Conservation (phyloP, 2,113 vertebrate genomes). For the Casuarius casuarius region DNA sequence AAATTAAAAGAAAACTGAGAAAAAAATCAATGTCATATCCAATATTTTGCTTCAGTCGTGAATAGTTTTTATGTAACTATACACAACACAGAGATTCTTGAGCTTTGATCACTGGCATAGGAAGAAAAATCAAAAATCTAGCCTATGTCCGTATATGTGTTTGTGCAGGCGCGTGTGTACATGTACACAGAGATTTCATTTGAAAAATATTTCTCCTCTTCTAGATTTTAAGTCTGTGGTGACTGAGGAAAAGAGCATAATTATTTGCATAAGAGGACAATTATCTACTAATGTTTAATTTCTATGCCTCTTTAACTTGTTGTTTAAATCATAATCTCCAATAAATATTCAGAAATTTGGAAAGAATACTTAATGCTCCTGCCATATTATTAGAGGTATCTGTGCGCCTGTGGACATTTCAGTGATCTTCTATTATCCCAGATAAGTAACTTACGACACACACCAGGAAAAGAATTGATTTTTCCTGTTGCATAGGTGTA, state of each 20-base stretch:
- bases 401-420: background rate
- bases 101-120: background rate
- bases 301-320: background rate
- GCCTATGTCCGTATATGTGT: background rate
- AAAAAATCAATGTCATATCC: background rate
- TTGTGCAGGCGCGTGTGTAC: fast-evolving
- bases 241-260: background rate
- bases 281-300: background rate
- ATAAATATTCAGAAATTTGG: background rate
- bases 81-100: background rate
- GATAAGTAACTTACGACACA: background rate
- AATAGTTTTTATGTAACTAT: background rate
- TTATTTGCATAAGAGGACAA: background rate
- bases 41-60: background rate
- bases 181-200: background rate
- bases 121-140: background rate
- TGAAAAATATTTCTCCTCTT: background rate
- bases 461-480: background rate
- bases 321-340: background rate
- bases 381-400: background rate
- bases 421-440: background rate
- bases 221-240: background rate
- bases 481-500: background rate
- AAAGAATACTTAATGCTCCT: background rate
- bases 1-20: background rate